Evolutionary conservation across 92 coral and sea anemone species (phyloP).

Genomic region (Muricea muricata): DNA sequence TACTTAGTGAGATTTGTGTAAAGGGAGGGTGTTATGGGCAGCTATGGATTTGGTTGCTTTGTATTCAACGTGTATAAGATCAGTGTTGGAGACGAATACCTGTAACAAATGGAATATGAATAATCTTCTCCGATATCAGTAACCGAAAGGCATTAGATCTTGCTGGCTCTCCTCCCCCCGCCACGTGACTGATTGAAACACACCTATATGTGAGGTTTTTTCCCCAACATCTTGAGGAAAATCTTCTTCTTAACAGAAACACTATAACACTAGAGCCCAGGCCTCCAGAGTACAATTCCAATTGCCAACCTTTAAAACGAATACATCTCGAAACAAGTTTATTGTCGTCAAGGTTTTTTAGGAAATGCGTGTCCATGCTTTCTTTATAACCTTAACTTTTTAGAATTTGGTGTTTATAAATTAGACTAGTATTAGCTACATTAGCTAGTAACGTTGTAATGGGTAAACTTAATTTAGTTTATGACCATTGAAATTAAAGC

Average conservation of each 20-base stretch:
- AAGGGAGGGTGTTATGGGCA: slow-evolving; percentile 41
- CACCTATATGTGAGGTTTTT: slow-evolving; percentile 39
- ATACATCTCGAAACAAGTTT: background rate
- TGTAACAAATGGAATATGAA: background rate
- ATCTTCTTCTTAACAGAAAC: background rate
- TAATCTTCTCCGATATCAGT: slow-evolving; percentile 51
- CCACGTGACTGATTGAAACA: slow-evolving; percentile 39
- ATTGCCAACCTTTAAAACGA: background rate
- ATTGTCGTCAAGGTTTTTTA: background rate
- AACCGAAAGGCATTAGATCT: slow-evolving; percentile 38
- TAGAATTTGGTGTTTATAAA: no score
- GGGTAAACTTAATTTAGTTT: no score
- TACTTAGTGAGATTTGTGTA: slow-evolving; percentile 45
- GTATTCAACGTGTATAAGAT: slow-evolving; percentile 47
- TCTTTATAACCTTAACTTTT: no score
- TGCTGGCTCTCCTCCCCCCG: slow-evolving; percentile 47
- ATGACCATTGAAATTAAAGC: no score
- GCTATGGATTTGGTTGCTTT: slow-evolving; percentile 45
- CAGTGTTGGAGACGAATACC: slow-evolving; percentile 31
- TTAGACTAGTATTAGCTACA: no score
- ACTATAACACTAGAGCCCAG: background rate
- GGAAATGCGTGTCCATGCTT: no score
- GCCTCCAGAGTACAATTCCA: background rate
- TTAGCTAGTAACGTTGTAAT: no score
- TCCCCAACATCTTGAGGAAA: background rate